phyloP scores from a whole-genome alignment of 2,888 invertebrate species.

The Acleris holmiana region DNA sequence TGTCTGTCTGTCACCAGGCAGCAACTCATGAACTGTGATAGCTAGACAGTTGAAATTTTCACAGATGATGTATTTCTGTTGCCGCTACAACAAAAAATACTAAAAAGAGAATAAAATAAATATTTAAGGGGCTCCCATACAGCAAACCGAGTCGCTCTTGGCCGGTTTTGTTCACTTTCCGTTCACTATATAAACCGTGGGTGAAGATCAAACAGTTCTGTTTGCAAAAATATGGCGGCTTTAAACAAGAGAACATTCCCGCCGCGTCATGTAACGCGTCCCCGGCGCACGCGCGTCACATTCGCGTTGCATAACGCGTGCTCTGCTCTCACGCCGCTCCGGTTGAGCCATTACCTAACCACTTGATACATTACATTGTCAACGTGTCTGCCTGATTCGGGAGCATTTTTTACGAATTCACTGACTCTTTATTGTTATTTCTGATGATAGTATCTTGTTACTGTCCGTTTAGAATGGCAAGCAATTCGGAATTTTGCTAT shows the following conservation, averaged over 20 bases:
- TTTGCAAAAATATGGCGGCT: too few relatives aligned
- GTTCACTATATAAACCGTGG: too few relatives aligned
- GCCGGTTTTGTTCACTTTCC: too few relatives aligned
- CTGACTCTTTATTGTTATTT: conserved; percentile 26
- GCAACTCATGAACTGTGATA: too few relatives aligned
- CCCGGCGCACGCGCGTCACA: conserved; percentile 49
- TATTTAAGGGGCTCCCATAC: background rate
- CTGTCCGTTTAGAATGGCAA: conserved; percentile 5
- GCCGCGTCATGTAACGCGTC: conserved; percentile 2
- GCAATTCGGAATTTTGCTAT: too few relatives aligned
- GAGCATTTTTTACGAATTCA: conserved; percentile 21
- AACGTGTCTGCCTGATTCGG: conserved; percentile 32
- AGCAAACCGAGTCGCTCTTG: too few relatives aligned
- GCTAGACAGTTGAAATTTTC: too few relatives aligned
- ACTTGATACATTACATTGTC: conserved; percentile 33
- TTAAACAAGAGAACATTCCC: background rate
- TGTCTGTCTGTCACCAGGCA: too few relatives aligned
- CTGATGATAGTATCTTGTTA: conserved; percentile 22
- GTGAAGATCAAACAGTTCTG: too few relatives aligned
- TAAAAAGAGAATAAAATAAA: background rate
- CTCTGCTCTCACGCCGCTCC: conserved; percentile 21
- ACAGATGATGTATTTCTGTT: too few relatives aligned
- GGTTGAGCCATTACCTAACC: conserved; percentile 32
- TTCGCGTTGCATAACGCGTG: conserved; percentile 41
- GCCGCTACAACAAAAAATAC: too few relatives aligned